Conservation (phyloP, 2,113 vertebrate genomes). For the Oryzias melastigma region DNA sequence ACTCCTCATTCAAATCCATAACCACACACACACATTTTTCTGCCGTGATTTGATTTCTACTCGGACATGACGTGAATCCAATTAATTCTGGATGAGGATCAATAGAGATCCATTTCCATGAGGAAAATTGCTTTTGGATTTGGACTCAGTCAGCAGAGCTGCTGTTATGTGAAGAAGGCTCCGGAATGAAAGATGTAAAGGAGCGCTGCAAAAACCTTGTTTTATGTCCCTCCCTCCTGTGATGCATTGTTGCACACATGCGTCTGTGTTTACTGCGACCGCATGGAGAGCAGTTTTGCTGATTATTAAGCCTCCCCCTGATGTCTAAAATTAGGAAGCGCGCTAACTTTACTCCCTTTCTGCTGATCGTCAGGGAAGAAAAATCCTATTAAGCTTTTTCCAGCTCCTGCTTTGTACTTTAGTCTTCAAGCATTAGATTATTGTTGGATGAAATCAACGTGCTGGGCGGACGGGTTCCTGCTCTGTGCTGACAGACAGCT, state of each 20-base stretch:
- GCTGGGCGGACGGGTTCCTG: not conserved
- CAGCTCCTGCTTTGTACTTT: not conserved
- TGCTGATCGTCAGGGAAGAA: constrained; percentile 7
- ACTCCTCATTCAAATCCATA: constrained; percentile 9
- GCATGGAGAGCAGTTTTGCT: constrained; percentile 12
- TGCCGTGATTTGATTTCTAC: constrained; percentile 57
- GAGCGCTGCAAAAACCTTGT: constrained; percentile 36
- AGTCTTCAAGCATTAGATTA: constrained; percentile 2
- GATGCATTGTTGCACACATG: constrained; percentile 34
- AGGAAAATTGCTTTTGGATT: constrained; percentile 70
- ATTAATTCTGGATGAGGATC: constrained; percentile 70
- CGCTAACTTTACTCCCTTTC: not conserved
- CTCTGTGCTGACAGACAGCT: not conserved
- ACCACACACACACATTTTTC: not conserved
- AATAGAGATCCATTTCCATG: constrained; percentile 70
- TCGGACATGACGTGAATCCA: constrained; percentile 66
- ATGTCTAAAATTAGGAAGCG: not conserved
- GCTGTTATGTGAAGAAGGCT: constrained; percentile 60
- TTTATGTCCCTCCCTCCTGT: constrained; percentile 5
- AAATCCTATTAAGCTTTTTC: constrained; percentile 5
- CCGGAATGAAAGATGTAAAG: constrained; percentile 53
- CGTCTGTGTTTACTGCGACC: constrained; percentile 12
- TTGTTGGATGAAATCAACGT: not conserved
- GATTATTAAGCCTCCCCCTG: constrained; percentile 3
- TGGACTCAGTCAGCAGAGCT: constrained; percentile 63